Evolutionary conservation across 2,113 vertebrate species (phyloP).

Genomic region (Gymnobelideus leadbeateri): DNA sequence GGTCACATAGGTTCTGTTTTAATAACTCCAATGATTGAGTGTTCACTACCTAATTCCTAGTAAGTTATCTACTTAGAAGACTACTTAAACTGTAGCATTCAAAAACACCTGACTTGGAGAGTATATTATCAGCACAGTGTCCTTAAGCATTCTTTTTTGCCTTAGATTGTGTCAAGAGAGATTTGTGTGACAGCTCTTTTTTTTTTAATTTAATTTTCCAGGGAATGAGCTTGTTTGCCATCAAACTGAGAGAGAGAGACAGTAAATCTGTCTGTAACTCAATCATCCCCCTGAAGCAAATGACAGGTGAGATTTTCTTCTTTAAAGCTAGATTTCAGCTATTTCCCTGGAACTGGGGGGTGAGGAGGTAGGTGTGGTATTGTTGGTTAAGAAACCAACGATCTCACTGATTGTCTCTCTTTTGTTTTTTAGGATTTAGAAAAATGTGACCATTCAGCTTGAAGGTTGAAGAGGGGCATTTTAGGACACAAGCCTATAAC

Average conservation of each 20-base stretch:
- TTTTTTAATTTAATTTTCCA: constrained; percentile 64
- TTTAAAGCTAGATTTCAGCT: neutral
- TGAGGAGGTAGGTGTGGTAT: neutral
- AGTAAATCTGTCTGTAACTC: constrained; percentile 61
- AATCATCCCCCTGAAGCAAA: constrained; percentile 59
- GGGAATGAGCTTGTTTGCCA: constrained; percentile 59
- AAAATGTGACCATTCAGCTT: neutral
- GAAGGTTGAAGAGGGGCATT: neutral
- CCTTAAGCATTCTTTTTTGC: constrained; percentile 59
- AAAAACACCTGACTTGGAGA: neutral
- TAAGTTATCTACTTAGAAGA: neutral
- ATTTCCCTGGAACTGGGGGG: neutral
- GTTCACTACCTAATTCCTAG: neutral
- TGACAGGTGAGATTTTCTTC: constrained; percentile 50
- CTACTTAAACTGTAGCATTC: constrained; percentile 10
- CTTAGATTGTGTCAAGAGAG: constrained; percentile 57
- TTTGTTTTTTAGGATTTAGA: neutral
- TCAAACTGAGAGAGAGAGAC: constrained; percentile 52
- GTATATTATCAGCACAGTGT: constrained; percentile 21
- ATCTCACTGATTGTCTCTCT: neutral
- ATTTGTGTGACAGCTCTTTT: constrained; percentile 69
- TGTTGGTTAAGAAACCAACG: too few relatives aligned
- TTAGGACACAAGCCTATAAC: neutral
- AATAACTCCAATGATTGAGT: neutral
- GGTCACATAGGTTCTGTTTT: neutral